Base-by-base conservation (phyloP, 2,797 vertebrate species). In the Pseudopleuronectes americanus region DNA sequence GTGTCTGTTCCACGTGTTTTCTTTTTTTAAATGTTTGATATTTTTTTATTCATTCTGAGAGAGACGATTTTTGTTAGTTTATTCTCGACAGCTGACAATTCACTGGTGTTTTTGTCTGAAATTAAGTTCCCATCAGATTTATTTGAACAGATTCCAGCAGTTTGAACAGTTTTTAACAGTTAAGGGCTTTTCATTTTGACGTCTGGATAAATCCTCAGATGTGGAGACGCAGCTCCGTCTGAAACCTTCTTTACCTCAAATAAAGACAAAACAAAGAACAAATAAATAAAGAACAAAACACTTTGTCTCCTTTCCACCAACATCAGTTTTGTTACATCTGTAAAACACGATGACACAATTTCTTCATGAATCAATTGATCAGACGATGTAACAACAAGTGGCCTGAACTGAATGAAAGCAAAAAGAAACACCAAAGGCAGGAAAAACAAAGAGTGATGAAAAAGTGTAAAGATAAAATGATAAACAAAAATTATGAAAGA, bases 11-110 rank as follows among this genome's bases (percentile, higher is more conserved):
- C 49, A 13, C 12, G 21, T 23, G 21, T 51, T 51, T 51, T n/a
- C 45, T n/a, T n/a, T 48, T 47, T 48, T 21, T n/a, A n/a, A n/a
- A 48, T 48, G 47, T 48, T 48, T 48, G 47, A 48, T 48, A 48
- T 48, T 48, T 48, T 45, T 48, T 21, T 48, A 48, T 48, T 48
- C n/a, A 8, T 47, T 47, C 17, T 19, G 16, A 47, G 13, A n/a
- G 21, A 23, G n/a, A 22, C 12, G 3, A 51, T 10, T 10, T 22
- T 22, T 22, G 22, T 49, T 47, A 5, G 49, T 51, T 51, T 12
- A 22, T 48, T n/a, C 17, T 48, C 45, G 2, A 43, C 41, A 43
- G 14, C 41, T 17, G 41, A 43, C 14, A 17, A 7, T 43, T 8
- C 19, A 48, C 19, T 31, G 26, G 4, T n/a, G 2, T 58, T 5